phyloP scores from a whole-genome alignment of 1,140 invertebrate genomes.

The Drosophila orena region DNA sequence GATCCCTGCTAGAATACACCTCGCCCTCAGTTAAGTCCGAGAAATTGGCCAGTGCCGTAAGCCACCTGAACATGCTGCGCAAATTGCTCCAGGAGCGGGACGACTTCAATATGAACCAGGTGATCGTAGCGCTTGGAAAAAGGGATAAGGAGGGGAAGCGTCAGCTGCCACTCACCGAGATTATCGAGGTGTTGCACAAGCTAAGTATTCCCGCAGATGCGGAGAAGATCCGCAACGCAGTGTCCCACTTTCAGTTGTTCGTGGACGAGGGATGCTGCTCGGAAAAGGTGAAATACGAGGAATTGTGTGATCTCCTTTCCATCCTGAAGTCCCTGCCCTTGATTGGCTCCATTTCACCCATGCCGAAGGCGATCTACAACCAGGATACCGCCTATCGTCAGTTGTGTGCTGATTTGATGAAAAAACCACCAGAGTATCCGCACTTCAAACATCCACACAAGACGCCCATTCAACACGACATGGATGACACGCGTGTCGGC shows the following conservation, averaged over 20 bases:
- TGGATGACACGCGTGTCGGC: slow-evolving; percentile 31
- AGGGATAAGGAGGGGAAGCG: slow-evolving; percentile 49
- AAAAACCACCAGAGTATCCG: slow-evolving; percentile 22
- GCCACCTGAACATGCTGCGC: slow-evolving; percentile 55
- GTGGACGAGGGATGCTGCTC: slow-evolving; percentile 44
- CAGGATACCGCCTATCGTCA: slow-evolving; percentile 64
- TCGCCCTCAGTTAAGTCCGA: slow-evolving; percentile 35
- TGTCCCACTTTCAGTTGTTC: slow-evolving; percentile 46
- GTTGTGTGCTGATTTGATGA: slow-evolving; percentile 58
- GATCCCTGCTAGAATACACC: slow-evolving; percentile 59
- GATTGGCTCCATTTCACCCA: slow-evolving; percentile 36
- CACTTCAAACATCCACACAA: neutral
- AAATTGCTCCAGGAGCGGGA: slow-evolving; percentile 36
- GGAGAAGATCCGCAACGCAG: slow-evolving; percentile 35
- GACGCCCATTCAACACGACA: slow-evolving; percentile 20
- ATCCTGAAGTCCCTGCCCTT: slow-evolving; percentile 44
- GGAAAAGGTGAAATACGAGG: slow-evolving; percentile 57
- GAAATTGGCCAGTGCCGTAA: slow-evolving; percentile 39
- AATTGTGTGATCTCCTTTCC: slow-evolving; percentile 57
- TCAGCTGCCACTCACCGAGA: slow-evolving; percentile 28
- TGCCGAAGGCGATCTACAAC: slow-evolving; percentile 44
- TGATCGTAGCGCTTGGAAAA: slow-evolving; percentile 50
- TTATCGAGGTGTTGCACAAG: slow-evolving; percentile 55
- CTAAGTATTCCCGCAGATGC: slow-evolving; percentile 48
- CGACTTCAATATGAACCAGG: slow-evolving; percentile 65